Conservation (phyloP, 1,140 invertebrate species). For the Adelges cooleyi region DNA sequence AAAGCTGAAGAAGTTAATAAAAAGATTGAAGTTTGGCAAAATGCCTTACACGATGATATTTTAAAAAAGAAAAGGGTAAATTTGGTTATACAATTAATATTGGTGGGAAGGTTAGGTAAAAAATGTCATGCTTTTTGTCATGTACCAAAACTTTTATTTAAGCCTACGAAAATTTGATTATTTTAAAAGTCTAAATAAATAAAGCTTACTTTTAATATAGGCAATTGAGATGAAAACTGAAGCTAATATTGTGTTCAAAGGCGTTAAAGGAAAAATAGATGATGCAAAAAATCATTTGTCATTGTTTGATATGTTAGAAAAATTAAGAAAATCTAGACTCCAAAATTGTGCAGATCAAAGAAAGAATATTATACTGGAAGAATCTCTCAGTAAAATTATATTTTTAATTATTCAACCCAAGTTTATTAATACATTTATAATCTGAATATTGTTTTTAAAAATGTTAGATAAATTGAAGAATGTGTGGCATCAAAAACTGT, state of each 20-base stretch:
- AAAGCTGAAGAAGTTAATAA: slow-evolving; percentile 40
- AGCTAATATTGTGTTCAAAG: slow-evolving; percentile 54
- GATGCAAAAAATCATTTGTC: slow-evolving; percentile 52
- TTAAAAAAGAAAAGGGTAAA: slow-evolving; percentile 48
- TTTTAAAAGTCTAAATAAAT: background rate
- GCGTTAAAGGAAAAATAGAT: slow-evolving; percentile 53
- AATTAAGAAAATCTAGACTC: slow-evolving; percentile 48
- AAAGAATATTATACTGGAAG: slow-evolving; percentile 41
- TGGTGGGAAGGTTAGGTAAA: too few species aligned
- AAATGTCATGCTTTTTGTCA: too few species aligned
- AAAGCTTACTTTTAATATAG: slow-evolving; percentile 37
- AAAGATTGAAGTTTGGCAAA: slow-evolving; percentile 49
- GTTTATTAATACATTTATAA: background rate
- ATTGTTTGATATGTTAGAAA: slow-evolving; percentile 49
- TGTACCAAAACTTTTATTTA: too few species aligned
- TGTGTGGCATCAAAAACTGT: slow-evolving; percentile 35
- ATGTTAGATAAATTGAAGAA: background rate
- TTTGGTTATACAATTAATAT: slow-evolving; percentile 3
- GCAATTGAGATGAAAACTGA: slow-evolving; percentile 52
- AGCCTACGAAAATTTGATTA: too few species aligned
- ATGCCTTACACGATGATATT: slow-evolving; percentile 48
- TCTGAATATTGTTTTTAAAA: too few species aligned
- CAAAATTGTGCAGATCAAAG: slow-evolving; percentile 49
- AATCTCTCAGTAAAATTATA: slow-evolving; percentile 28
- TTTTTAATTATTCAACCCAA: slow-evolving; percentile 19